Base-by-base conservation (phyloP, 1,140 invertebrate genomes). In the Drosophila serrata region DNA sequence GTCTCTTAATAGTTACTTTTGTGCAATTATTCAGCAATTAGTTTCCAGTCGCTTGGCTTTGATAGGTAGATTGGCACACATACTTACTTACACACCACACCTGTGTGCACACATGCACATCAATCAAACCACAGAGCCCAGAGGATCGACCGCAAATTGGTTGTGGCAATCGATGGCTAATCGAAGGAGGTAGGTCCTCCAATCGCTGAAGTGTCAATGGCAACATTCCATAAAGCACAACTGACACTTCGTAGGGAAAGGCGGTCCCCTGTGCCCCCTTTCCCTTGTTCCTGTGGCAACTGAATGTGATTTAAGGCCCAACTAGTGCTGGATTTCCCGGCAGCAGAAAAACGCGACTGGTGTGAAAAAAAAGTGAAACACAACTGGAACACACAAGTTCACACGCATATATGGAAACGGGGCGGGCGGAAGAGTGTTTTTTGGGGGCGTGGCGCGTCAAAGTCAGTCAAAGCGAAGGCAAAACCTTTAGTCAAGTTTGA, bases 401-500 rank as follows among this genome's bases (percentile, higher is more conserved):
- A n/a, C 29, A 65, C 35, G 39, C 58, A 51, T n/a, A 49, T 17
- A 35, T 24, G 19, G 51, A 8, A n/a, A 11, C 13, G 8, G 27
- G 64, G 33, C 9, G 37, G n/a, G 11, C 1, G 31, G 40, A 33
- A 4, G 60, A 35, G 19, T 22, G 51, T 13, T 17, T 13, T 17
- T 33, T 40, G 68, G 22, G 48, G 51, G 53, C 43, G 69, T 70
- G 64, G 51, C 33, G 49, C 65, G 67, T 87, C 85, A 88, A 84
- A 79, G 80, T 75, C 82, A 82, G 82, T 82, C 79, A 88, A 87
- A 90, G 85, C 81, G 75, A 58, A 75, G 78, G 85, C 74, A 73
- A 81, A 90, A 85, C 74, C 81, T 79, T 90, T 90, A 85, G 85
- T 75, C 85, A 90, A 81, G 78, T 85, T 73, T 85, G 81, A 90